A percentile compares a stretch with the other conserved stretches of the same genome.
Evolutionary conservation across 2,888 invertebrate genomes (phyloP).

Genomic region (Drosophila neoperkinsi): DNA sequence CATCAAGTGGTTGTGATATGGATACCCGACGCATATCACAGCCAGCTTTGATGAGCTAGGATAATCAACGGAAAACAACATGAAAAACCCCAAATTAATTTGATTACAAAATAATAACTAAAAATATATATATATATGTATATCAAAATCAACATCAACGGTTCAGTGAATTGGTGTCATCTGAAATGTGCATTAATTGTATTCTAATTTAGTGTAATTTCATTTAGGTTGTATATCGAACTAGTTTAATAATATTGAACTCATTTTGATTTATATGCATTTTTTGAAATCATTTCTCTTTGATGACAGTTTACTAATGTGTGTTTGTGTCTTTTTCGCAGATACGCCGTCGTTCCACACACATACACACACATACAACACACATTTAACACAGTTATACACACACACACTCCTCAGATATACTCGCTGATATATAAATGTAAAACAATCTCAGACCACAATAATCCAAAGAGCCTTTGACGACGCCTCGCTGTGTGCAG

Average conservation of each 20-base stretch:
- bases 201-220: not conserved
- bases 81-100: constrained; percentile 17
- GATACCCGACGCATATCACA: constrained; percentile 93
- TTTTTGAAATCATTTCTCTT: not conserved
- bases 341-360: constrained; percentile 55
- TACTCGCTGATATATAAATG: constrained; percentile 10
- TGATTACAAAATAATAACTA: not conserved
- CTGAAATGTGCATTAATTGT: constrained; percentile 19
- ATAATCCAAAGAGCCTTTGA: constrained; percentile 68
- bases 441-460: constrained; percentile 21
- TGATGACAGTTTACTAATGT: constrained; percentile 34
- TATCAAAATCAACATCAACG: constrained; percentile 16
- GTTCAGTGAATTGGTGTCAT: constrained; percentile 30
- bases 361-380: constrained; percentile 44
- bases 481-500: constrained; percentile 65
- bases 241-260: not conserved
- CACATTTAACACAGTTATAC: not conserved
- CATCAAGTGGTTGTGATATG: constrained; percentile 96
- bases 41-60: constrained; percentile 98
- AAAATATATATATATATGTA: constrained; percentile 4
- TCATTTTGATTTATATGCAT: constrained; percentile 20
- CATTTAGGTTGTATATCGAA: not conserved
- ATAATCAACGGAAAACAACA: constrained; percentile 85
- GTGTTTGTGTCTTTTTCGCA: constrained; percentile 57
- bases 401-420: constrained; percentile 11